phyloP scores from a whole-genome alignment of 1,140 invertebrate genomes.

The Anoplophora glabripennis region DNA sequence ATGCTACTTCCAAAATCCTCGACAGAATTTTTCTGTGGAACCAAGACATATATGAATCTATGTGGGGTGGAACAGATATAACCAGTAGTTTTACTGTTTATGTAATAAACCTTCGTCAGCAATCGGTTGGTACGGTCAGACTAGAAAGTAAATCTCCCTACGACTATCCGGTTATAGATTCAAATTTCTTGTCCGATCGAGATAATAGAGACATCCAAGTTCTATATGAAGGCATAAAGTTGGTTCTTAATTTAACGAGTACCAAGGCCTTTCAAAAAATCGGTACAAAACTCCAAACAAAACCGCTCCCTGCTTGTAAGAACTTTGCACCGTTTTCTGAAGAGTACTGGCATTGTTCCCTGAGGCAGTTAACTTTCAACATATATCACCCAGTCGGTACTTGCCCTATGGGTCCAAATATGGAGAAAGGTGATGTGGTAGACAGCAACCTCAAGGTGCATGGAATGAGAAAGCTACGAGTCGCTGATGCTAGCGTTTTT shows the following conservation, averaged over 20 bases:
- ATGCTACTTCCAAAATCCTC: neutral
- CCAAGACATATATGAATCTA: constrained; percentile 16
- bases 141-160: constrained; percentile 69
- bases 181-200: constrained; percentile 65
- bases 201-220: constrained; percentile 68
- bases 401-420: constrained; percentile 52
- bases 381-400: constrained; percentile 56
- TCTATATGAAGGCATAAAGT: constrained; percentile 56
- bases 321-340: neutral
- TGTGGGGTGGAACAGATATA: too few species aligned
- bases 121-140: constrained; percentile 71
- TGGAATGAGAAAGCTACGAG: constrained; percentile 56
- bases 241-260: neutral
- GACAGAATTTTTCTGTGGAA: constrained; percentile 6
- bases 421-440: constrained; percentile 47
- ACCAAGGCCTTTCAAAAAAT: neutral
- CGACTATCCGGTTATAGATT: constrained; percentile 72
- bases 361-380: neutral
- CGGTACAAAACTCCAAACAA: neutral
- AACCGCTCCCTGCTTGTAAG: constrained; percentile 1
- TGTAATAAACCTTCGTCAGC: constrained; percentile 60
- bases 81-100: constrained; percentile 52
- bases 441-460: constrained; percentile 54
- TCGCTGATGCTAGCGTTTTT: constrained; percentile 72
- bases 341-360: constrained; percentile 9